A percentile compares a stretch with the other conserved stretches of the same genome.
Conservation (phyloP, 1,140 invertebrate genomes). For the Drosophila insularis region DNA sequence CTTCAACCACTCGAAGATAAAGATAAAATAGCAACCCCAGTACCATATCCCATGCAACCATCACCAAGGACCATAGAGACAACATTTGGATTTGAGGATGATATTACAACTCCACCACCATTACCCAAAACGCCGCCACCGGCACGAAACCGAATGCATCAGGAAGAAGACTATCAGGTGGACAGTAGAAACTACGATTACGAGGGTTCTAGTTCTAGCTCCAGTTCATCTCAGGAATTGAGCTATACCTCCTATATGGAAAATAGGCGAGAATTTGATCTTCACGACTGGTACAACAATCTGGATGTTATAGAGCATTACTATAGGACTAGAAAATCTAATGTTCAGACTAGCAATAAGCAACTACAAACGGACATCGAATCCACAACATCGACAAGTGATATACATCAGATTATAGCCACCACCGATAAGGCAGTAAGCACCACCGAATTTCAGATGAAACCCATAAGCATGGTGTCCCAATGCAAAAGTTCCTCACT, state of each 20-base stretch:
- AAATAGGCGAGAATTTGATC: neutral
- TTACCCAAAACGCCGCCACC: constrained; percentile 11
- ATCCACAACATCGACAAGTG: constrained; percentile 2
- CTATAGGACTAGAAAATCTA: neutral
- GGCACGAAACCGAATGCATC: neutral
- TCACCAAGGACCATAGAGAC: neutral
- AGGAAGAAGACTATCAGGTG: neutral
- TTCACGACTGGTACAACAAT: neutral
- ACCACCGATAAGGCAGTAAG: constrained; percentile 15
- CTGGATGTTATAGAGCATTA: neutral
- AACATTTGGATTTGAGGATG: neutral
- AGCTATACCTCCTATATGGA: neutral
- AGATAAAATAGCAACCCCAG: neutral
- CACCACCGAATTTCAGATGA: constrained; percentile 1
- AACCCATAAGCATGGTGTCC: neutral
- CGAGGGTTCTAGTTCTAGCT: neutral
- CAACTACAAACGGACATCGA: constrained; percentile 1
- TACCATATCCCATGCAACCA: neutral
- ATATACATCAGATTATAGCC: neutral
- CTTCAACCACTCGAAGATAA: neutral
- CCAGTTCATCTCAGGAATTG: neutral
- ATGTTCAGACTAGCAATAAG: neutral
- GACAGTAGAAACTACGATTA: neutral
- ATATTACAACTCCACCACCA: neutral
- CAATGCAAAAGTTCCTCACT: neutral